Base-by-base conservation (phyloP, 2,797 vertebrate species). In the Chrysolophus pictus region DNA sequence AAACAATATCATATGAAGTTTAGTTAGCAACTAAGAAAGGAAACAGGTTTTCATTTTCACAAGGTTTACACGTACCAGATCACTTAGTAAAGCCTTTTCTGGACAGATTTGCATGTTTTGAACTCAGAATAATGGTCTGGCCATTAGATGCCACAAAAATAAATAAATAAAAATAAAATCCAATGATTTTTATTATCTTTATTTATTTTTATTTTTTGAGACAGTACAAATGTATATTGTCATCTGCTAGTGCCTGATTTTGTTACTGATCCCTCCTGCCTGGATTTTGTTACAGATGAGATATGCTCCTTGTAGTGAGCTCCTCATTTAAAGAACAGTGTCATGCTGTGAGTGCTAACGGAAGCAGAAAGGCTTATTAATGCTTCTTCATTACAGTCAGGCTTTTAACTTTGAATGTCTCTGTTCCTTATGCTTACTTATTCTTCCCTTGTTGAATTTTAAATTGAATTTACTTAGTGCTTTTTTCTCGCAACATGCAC, bases 341-440 rank as follows among this genome's bases (percentile, higher is more conserved):
- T 84, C 53, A 53, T 84, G 53, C 72, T 93, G 65, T 5, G 9
- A 47, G 23, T 82, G 75, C 82, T 85, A 53, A 90, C 84, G 33
- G 41, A 91, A 90, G n/a, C 72, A 83, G 70, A 88, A 90, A 59
- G 69, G 5, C 14, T 83, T 92, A 64, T 82, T 94, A 76, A 84
- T 90, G 33, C 6, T 84, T 35, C 37, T 82, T 58, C 64, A 69
- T 91, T 84, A 44, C n/a, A 58, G 16, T 63, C 42, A 69, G 55
- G n/a, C 41, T 91, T 90, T 88, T 73, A 84, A 82, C 56, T 44
- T 70, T n/a, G 60, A 84, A 80, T 63, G 0, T 2, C 6, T 84
- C 42, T 68, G 14, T 0, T 0, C 33, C 56, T 73, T 73, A 33
- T 82, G 35, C 41, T 71, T 88, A 64, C 74, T 31, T 79, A 16